Evolutionary conservation across 2,888 invertebrate genomes (phyloP).

Genomic region (Xiphydria camelus): DNA sequence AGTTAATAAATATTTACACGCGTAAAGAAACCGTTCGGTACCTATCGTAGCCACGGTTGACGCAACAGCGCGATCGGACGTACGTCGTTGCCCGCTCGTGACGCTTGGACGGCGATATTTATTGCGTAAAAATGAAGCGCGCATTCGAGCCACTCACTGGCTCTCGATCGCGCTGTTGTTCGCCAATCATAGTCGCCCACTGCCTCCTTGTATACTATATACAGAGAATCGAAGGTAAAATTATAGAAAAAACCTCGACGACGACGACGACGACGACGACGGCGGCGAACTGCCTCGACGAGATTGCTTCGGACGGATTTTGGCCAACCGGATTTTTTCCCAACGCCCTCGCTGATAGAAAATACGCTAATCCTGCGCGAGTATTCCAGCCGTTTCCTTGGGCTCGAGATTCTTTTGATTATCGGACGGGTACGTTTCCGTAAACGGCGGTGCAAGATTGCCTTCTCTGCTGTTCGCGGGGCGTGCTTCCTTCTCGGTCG

Average conservation of each 20-base stretch:
- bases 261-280: constrained; percentile 4
- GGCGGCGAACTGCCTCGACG: constrained; percentile 18
- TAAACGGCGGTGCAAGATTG: no score
- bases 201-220: constrained; percentile 30
- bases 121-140: no score
- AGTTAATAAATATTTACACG: constrained; percentile 35
- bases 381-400: constrained; percentile 26
- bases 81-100: no score
- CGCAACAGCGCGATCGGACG: no score
- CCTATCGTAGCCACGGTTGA: no score
- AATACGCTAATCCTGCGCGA: constrained; percentile 27
- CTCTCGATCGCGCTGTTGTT: no score
- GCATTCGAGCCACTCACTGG: no score
- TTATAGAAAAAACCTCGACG: constrained; percentile 21
- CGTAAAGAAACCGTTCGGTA: constrained; percentile 30
- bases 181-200: no score
- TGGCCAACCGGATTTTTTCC: constrained; percentile 39
- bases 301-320: constrained; percentile 55
- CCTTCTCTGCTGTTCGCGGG: background rate
- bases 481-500: background rate
- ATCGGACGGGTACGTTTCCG: constrained; percentile 34
- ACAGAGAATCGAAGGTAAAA: constrained; percentile 39
- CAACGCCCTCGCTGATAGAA: background rate
- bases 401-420: constrained; percentile 18
- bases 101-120: no score